phyloP scores from a whole-genome alignment of 1,140 invertebrate genomes.

The roundworm (Caenorhabditis elegans) region DNA sequence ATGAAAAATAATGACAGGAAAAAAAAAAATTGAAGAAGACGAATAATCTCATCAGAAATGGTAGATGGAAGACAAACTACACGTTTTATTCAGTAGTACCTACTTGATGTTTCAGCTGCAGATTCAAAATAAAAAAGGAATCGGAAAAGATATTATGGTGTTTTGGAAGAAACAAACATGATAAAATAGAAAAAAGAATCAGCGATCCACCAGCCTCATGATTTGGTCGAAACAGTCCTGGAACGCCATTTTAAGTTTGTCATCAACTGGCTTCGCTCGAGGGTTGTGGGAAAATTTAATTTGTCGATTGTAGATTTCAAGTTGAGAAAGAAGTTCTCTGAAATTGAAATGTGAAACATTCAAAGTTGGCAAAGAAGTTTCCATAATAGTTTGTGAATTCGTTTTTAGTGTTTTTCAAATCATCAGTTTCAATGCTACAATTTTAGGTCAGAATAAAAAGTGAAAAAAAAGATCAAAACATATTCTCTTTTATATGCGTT shows the following conservation, averaged over 20 bases:
- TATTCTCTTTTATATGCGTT: too few species aligned
- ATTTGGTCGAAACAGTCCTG: slow-evolving; percentile 60
- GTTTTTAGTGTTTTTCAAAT: too few species aligned
- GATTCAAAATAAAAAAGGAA: neutral
- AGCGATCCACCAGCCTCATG: slow-evolving; percentile 58
- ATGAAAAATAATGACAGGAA: neutral
- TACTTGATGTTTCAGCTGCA: slow-evolving; percentile 1
- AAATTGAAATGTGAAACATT: slow-evolving; percentile 31
- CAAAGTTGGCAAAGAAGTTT: too few species aligned
- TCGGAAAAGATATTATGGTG: neutral
- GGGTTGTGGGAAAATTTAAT: slow-evolving; percentile 46
- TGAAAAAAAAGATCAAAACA: too few species aligned
- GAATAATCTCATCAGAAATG: neutral
- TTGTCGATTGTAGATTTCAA: slow-evolving; percentile 60
- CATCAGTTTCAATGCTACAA: too few species aligned
- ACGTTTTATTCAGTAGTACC: slow-evolving; percentile 17
- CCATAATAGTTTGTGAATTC: too few species aligned
- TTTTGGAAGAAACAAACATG: neutral
- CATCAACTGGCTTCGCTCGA: slow-evolving; percentile 43
- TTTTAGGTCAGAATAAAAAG: too few species aligned
- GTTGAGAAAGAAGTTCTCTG: slow-evolving; percentile 58
- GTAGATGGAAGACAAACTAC: neutral
- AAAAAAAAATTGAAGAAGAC: neutral
- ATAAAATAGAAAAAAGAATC: neutral
- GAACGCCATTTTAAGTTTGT: slow-evolving; percentile 54